Conservation (phyloP, 1,140 invertebrate species). For the Thaumatotibia leucotreta region DNA sequence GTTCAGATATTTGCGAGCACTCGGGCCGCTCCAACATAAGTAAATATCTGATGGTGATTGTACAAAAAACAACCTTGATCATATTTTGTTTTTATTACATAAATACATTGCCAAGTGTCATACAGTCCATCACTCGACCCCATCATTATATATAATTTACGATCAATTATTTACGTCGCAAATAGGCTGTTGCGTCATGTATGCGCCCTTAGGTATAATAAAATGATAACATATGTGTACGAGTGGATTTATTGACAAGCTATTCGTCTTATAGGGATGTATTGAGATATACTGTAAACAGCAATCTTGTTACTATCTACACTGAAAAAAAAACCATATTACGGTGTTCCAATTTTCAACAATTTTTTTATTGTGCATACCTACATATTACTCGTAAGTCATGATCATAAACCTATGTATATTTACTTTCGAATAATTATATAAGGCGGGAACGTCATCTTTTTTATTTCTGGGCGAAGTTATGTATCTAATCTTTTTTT, state of each 20-base stretch:
- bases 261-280: not conserved
- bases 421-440: too few species aligned
- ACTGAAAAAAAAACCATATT: not conserved
- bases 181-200: not conserved
- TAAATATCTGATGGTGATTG: too few species aligned
- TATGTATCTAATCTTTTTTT: not conserved
- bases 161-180: conserved; percentile 2
- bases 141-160: not conserved
- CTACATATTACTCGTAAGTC: too few species aligned
- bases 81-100: not conserved
- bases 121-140: not conserved
- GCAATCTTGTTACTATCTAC: not conserved
- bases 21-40: too few species aligned
- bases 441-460: too few species aligned
- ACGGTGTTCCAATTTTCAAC: not conserved
- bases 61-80: not conserved
- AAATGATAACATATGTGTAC: conserved; percentile 9
- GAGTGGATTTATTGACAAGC: not conserved
- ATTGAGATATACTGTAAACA: not conserved
- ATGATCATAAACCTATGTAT: too few species aligned
- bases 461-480: not conserved
- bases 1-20: too few species aligned
- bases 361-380: too few species aligned
- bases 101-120: not conserved
- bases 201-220: conserved; percentile 10